Conservation (phyloP, 2,888 invertebrate genomes). For the Orthosia cruda region DNA sequence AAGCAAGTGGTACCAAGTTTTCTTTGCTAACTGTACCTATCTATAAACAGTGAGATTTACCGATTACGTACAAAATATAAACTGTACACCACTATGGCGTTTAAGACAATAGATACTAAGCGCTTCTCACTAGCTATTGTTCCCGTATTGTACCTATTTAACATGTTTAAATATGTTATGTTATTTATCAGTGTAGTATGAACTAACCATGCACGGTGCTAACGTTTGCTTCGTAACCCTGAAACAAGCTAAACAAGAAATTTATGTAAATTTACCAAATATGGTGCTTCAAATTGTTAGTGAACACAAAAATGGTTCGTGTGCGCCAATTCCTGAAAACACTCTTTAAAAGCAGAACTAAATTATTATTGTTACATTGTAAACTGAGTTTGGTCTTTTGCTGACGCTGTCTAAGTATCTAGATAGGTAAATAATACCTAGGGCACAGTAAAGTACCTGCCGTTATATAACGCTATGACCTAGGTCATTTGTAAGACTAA, state of each 20-base stretch:
- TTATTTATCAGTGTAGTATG: not conserved
- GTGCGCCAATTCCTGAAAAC: not conserved
- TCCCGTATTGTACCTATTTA: constrained; percentile 17
- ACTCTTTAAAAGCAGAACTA: not conserved
- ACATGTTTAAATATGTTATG: constrained; percentile 16
- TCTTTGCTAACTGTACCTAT: not conserved
- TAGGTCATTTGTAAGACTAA: not conserved
- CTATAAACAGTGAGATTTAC: constrained; percentile 7
- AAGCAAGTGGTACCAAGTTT: not conserved
- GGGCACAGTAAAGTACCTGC: too few relatives aligned
- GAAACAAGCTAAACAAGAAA: constrained; percentile 27
- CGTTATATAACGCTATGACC: not conserved
- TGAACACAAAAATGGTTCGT: not conserved
- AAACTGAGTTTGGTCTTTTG: not conserved
- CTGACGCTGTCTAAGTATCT: constrained; percentile 2
- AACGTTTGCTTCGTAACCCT: constrained; percentile 28
- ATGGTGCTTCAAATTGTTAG: not conserved
- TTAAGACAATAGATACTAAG: constrained; percentile 55
- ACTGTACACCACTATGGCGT: constrained; percentile 17
- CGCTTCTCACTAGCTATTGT: constrained; percentile 46
- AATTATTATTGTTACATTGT: not conserved
- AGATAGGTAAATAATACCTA: not conserved
- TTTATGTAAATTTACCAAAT: constrained; percentile 5
- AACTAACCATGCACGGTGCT: not conserved
- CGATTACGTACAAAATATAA: constrained; percentile 1